Base-by-base conservation (phyloP, 1,140 invertebrate genomes). In the Drosophila suzukii region DNA sequence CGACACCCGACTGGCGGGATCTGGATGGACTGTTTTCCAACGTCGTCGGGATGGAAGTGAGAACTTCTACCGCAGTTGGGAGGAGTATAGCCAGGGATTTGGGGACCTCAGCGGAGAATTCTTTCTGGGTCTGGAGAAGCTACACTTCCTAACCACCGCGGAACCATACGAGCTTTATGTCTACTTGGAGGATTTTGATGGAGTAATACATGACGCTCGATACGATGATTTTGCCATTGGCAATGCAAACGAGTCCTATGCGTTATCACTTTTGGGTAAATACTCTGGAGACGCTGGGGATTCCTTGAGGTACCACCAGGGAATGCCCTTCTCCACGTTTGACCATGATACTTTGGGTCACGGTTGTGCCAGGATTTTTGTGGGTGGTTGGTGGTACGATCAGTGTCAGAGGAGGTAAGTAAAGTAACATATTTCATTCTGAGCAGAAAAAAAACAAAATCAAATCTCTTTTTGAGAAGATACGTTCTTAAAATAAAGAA, bases 321-420 rank as follows among this genome's bases (percentile, higher is more conserved):
- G 55, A 8, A 83, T 44, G 72, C 75, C 83, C 2, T 86, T 86
- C 38, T 79, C 83, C 4, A 86, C 83, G 20, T 86, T 62, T 11
- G 83, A 86, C 75, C 88, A 93, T 13, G 96, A 97, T 88, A 94
- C 95, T 73, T 94, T 94, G 50, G 94, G 94, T 1, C 58, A 68
- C 8, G 94, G 94, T 24, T 97, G 96, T 89, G 95, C 96, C 0
- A 78, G 93, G 20, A 92, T 93, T 27, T 95, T 95, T 62, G 93
- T 93, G 39, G 94, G 94, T 4, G 95, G 94, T 6, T 95, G 95
- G 93, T 96, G 95, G 95, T 95, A 95, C 72, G 94, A 94, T 63
- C 56, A 74, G 11, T 93, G 91, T 17, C 70, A 91, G 17, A 72
- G 79, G 3, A 91, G 84, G 88, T 91, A 56, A 57, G 44, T 13